Conservation (phyloP, 1,140 invertebrate species). For the Drosophila pallidifrons region DNA sequence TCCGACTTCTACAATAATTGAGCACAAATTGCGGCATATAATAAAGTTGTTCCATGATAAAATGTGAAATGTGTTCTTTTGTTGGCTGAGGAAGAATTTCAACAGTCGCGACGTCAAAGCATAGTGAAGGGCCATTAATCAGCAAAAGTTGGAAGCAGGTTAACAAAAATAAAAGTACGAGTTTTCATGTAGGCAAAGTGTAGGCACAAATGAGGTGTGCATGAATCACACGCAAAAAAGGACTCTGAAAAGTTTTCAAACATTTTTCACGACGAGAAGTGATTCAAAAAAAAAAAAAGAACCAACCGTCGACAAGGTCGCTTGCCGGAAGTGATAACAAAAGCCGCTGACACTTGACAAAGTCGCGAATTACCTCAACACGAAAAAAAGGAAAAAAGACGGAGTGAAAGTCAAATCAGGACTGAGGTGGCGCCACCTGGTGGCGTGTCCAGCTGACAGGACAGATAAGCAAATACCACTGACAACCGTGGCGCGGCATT, state of each 20-base stretch:
- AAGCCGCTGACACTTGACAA: constrained; percentile 83
- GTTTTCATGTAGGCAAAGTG: constrained; percentile 58
- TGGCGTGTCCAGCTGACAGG: constrained; percentile 46
- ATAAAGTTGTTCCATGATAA: constrained; percentile 73
- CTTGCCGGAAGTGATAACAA: constrained; percentile 79
- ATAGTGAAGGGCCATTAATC: constrained; percentile 72
- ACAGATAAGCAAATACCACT: constrained; percentile 58
- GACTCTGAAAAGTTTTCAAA: constrained; percentile 71
- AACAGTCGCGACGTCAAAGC: constrained; percentile 27
- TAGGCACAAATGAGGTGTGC: constrained; percentile 68
- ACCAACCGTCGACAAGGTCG: constrained; percentile 54
- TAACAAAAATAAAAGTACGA: constrained; percentile 8
- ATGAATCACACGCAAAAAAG: constrained; percentile 65
- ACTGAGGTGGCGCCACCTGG: constrained; percentile 41
- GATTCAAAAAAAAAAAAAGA: constrained; percentile 32
- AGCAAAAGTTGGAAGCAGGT: constrained; percentile 54
- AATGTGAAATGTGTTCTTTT: constrained; percentile 53
- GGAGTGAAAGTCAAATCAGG: constrained; percentile 12
- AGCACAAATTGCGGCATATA: constrained; percentile 72
- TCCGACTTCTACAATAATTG: constrained; percentile 65
- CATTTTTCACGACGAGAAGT: constrained; percentile 74
- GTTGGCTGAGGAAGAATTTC: constrained; percentile 36
- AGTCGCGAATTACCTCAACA: constrained; percentile 56
- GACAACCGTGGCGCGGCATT: constrained; percentile 35
- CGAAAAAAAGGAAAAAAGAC: constrained; percentile 30